These are phyloP conservation scores for Rallus limicola DNA, from an alignment of 2,113 vertebrate species.

Conservation along the genomic window DNA sequence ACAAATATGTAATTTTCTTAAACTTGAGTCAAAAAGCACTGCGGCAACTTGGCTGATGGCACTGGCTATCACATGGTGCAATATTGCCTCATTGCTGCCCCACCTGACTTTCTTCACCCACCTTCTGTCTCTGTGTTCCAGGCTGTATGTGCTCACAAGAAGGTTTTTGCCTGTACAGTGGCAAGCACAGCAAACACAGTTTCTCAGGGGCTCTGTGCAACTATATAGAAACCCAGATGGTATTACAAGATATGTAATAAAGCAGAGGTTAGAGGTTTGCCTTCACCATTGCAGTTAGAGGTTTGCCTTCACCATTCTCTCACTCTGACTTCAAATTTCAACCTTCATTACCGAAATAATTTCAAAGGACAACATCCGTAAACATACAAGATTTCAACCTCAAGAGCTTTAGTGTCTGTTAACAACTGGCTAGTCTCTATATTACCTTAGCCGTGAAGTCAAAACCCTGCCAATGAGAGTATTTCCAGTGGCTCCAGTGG, in stretches of 20 bases:
- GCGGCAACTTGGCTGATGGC: background rate
- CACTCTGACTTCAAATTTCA: background rate
- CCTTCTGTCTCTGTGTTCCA: background rate
- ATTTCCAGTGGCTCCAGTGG: background rate
- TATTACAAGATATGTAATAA: background rate
- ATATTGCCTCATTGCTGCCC: background rate
- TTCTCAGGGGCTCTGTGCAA: background rate
- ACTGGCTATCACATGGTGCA: fast-evolving
- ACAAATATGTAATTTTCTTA: background rate
- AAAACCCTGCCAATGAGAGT: background rate
- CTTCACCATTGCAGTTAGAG: background rate
- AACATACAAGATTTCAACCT: background rate
- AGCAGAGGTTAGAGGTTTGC: background rate
- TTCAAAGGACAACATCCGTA: background rate
- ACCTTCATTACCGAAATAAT: background rate
- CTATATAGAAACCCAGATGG: background rate
- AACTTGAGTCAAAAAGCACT: background rate
- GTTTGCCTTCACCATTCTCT: background rate
- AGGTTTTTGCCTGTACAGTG: background rate
- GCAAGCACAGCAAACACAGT: background rate
- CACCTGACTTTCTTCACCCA: background rate
- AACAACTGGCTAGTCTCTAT: background rate
- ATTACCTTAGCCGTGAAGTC: background rate
- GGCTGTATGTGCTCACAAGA: background rate
- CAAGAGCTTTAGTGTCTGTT: background rate